Evolutionary conservation across 2,113 vertebrate genomes (phyloP).

Genomic region (Pachypanchax playfairii): DNA sequence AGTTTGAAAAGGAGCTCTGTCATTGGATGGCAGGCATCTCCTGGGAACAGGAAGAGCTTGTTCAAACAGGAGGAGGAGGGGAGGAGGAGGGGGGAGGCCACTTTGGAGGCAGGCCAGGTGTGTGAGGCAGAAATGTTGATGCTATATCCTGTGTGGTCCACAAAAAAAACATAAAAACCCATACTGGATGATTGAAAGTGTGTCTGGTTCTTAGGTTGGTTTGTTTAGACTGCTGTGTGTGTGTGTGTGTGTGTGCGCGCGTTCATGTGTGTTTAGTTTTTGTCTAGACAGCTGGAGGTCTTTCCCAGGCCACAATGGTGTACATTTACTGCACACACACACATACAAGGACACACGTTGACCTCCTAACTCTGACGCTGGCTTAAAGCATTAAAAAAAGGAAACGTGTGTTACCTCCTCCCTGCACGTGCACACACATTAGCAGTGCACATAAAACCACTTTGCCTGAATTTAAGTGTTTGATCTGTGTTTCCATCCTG

Average conservation of each 20-base stretch:
- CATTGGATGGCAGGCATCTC: constrained; percentile 65
- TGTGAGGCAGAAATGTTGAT: constrained; percentile 19
- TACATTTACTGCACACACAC: constrained; percentile 17
- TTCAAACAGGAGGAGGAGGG: constrained; percentile 41
- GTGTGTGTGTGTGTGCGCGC: constrained; percentile 34
- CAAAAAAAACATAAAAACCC: no score
- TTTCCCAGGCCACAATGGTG: constrained; percentile 54
- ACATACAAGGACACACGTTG: constrained; percentile 20
- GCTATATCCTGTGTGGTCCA: constrained; percentile 49
- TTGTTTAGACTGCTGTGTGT: constrained; percentile 51
- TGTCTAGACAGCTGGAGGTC: constrained; percentile 64
- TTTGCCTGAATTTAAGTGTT: background rate
- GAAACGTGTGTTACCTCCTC: no score
- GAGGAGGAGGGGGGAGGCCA: constrained; percentile 1
- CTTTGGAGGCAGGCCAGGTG: constrained; percentile 19
- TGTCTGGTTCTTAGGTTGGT: constrained; percentile 24
- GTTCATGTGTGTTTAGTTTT: constrained; percentile 55
- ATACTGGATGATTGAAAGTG: constrained; percentile 21
- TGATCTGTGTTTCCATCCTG: background rate
- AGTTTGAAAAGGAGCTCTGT: constrained; percentile 50
- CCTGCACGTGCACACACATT: background rate
- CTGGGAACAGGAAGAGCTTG: constrained; percentile 63
- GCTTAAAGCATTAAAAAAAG: no score
- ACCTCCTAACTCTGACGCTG: background rate
- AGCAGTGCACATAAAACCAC: background rate